Conservation (phyloP, 2,113 vertebrate species). For the Corythornis cristatus region DNA sequence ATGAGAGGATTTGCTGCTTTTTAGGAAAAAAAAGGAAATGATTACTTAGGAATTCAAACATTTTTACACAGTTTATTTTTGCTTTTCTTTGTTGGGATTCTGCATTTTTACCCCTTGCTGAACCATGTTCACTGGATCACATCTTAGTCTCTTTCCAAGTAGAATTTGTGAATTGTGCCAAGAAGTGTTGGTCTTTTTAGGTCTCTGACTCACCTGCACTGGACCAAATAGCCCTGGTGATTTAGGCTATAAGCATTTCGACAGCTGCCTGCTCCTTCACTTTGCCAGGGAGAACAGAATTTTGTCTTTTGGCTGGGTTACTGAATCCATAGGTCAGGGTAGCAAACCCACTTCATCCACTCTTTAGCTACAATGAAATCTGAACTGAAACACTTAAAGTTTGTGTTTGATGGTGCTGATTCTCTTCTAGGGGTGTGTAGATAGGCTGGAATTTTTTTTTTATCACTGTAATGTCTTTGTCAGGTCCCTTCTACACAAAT, state of each 20-base stretch:
- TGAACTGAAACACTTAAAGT: neutral
- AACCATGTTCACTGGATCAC: neutral
- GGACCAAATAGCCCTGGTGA: neutral
- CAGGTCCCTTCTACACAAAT: neutral
- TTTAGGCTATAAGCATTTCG: neutral
- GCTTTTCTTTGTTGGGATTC: neutral
- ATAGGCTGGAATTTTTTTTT: neutral
- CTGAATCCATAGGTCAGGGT: neutral
- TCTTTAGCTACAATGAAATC: neutral
- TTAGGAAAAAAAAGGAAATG: neutral
- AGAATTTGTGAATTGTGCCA: neutral
- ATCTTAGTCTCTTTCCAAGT: neutral
- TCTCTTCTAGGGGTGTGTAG: neutral
- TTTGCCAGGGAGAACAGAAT: neutral
- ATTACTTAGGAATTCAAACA: neutral
- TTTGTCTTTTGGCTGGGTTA: neutral
- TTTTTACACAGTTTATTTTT: neutral
- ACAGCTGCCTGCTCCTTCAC: neutral
- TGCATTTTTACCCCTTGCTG: neutral
- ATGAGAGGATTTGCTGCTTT: neutral
- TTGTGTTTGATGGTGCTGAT: neutral
- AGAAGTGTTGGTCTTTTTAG: neutral
- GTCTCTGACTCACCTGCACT: neutral
- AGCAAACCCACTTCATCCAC: neutral
- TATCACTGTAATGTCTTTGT: neutral